Evolutionary conservation across 2,113 vertebrate genomes (phyloP), one percentile per base, ranked within the genome.

Genomic region (Lampris megalopsis): DNA sequence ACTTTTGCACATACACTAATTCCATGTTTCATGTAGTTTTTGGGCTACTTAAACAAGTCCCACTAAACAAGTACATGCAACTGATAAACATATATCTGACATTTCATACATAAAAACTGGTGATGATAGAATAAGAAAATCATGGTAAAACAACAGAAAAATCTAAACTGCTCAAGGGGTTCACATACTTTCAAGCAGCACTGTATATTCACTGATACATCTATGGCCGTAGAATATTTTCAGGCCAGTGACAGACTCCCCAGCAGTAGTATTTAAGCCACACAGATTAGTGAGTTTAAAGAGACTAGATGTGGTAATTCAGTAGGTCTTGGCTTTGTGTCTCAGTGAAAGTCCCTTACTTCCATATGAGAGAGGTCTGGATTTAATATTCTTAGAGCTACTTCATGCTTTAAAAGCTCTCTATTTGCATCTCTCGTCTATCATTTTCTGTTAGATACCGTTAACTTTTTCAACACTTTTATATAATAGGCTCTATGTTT

Each of bases 321-420:
- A 80, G 59, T 40, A 37, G 77, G 72, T 86, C 69, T 2, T 58
- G 74, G 81, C 79, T 83, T 69, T 60, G 58, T 62, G 72, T 65
- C 78, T 64, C 36, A 70, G 56, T 71, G 71, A 60, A 83, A 90
- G 86, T 88, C 75, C 71, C 85, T 84, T 37, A 47, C 0, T n/a
- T 68, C 48, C 63, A 54, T 77, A 24, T 24, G 24, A 82, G 75
- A 66, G 83, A 83, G 37, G 45, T 58, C 13, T 50, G 63, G 42
- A 56, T 50, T 66, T 47, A 76, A 77, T 6, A 36, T 50, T 2
- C 52, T 71, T 36, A 79, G 71, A 62, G 70, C 8, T 43, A 24
- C 64, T 76, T 66, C 54, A 71, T 11, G 68, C 60, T 61, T 8
- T 59, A 61, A 36, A 8, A 66, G 11, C 74, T 36, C 13, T 59